A percentile compares a stretch with the other conserved stretches of the same genome.
phyloP scores from a whole-genome alignment of 2,888 invertebrate species.

The Hololepta plana region DNA sequence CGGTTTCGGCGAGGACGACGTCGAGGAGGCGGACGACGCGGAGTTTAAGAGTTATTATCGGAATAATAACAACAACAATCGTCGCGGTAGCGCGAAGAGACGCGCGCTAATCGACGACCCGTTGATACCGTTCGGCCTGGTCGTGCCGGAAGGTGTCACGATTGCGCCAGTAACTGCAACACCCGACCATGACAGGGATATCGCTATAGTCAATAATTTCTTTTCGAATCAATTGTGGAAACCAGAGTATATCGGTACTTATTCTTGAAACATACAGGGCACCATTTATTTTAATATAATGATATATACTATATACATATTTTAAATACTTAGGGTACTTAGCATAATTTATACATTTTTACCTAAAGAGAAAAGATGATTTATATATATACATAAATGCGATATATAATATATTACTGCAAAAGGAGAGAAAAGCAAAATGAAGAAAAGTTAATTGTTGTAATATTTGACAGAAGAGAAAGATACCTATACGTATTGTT shows the following conservation, averaged over 20 bases:
- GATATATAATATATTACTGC: slow-evolving; percentile 10
- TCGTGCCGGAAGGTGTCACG: slow-evolving; percentile 28
- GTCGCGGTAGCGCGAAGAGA: slow-evolving; percentile 8
- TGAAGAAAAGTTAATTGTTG: no score
- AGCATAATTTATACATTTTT: slow-evolving; percentile 15
- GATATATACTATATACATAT: background rate
- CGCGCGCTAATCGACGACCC: slow-evolving; percentile 22
- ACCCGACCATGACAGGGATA: slow-evolving; percentile 30
- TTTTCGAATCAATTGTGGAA: slow-evolving; percentile 37
- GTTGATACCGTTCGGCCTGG: slow-evolving; percentile 26
- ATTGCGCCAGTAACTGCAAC: slow-evolving; percentile 27
- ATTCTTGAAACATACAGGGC: no score
- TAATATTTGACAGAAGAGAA: slow-evolving; percentile 10
- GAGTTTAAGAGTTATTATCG: no score
- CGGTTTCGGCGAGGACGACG: no score
- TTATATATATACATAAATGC: slow-evolving; percentile 2
- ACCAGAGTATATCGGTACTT: slow-evolving; percentile 31
- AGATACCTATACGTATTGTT: slow-evolving; percentile 27
- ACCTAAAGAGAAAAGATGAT: slow-evolving; percentile 9
- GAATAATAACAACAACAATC: slow-evolving; percentile 7
- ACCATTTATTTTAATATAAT: slow-evolving; percentile 6
- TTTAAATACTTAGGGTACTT: slow-evolving; percentile 11
- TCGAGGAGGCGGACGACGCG: no score
- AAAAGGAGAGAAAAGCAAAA: no score
- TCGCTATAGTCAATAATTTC: slow-evolving; percentile 33